A percentile compares a stretch with the other conserved stretches of the same genome.
phyloP scores from a whole-genome alignment of 2,113 vertebrate species.

The Lophotis ruficrista region DNA sequence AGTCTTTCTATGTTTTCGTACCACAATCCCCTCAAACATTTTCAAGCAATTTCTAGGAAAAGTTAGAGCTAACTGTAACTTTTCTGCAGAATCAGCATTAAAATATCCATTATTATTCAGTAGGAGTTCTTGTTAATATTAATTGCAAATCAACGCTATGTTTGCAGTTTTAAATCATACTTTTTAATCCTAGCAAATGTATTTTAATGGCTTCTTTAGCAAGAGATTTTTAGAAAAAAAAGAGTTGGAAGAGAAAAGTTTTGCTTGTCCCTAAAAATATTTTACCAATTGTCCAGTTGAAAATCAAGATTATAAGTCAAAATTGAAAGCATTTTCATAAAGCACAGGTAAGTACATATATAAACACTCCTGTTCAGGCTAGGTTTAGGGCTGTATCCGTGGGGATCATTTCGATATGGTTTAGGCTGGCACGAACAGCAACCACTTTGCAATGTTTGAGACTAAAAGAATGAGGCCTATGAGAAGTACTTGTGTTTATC shows the following conservation, averaged over 20 bases:
- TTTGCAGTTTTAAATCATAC: not conserved
- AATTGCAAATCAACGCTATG: not conserved
- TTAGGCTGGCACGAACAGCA: not conserved
- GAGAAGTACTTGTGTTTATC: not conserved
- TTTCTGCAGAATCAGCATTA: not conserved
- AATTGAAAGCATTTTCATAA: not conserved
- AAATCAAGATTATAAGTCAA: not conserved
- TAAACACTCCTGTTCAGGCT: not conserved
- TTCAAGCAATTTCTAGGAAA: not conserved
- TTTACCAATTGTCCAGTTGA: not conserved
- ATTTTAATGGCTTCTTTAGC: not conserved
- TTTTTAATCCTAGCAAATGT: not conserved
- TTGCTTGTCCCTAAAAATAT: not conserved
- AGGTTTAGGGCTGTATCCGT: not conserved
- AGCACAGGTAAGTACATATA: not conserved
- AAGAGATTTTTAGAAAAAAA: not conserved
- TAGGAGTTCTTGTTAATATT: not conserved
- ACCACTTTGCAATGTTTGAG: not conserved
- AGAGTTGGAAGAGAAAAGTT: not conserved
- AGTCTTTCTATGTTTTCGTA: not conserved
- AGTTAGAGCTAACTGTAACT: not conserved
- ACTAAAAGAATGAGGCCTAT: not conserved
- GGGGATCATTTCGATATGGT: rapidly evolving
- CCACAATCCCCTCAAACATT: not conserved
- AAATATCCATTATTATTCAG: not conserved